A percentile compares a stretch with the other conserved stretches of the same genome.
Conservation (phyloP, 2,888 invertebrate genomes). For the Andrena praecox region DNA sequence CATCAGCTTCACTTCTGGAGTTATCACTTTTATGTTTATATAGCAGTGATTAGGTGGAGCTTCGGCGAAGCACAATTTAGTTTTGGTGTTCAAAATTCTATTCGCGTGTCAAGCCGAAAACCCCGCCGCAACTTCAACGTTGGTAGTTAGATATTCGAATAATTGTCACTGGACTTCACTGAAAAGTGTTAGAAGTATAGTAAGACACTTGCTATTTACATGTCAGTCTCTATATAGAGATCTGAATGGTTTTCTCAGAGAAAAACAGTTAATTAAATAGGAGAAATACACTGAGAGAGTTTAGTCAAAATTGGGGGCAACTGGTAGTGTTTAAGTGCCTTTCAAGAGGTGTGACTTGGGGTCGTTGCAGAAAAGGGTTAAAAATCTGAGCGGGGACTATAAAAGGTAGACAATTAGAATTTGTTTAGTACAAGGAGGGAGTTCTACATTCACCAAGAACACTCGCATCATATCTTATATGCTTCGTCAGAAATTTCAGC, state of each 20-base stretch:
- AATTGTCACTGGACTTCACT: too few relatives aligned
- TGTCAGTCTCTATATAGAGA: background rate
- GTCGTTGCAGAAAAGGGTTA: background rate
- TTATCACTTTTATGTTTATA: background rate
- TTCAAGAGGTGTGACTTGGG: background rate
- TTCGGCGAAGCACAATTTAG: too few relatives aligned
- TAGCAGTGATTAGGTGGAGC: background rate
- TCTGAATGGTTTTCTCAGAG: background rate
- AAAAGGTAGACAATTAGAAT: background rate
- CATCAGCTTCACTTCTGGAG: background rate
- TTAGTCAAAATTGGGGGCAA: background rate
- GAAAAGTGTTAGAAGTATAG: too few relatives aligned
- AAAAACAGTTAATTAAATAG: background rate
- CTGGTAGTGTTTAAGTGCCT: background rate
- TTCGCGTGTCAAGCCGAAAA: too few relatives aligned
- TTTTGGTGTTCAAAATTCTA: background rate
- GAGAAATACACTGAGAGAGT: background rate
- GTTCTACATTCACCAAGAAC: background rate
- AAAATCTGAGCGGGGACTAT: slow-evolving; percentile 5
- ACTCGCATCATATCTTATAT: background rate
- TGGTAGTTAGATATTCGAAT: too few relatives aligned
- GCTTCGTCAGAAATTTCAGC: background rate
- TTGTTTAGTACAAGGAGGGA: background rate
- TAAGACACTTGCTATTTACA: too few relatives aligned
- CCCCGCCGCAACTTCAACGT: too few relatives aligned